These are phyloP conservation scores for Amblyopsis rosae DNA, from an alignment of 2,113 vertebrate genomes.

Conservation along the genomic window DNA sequence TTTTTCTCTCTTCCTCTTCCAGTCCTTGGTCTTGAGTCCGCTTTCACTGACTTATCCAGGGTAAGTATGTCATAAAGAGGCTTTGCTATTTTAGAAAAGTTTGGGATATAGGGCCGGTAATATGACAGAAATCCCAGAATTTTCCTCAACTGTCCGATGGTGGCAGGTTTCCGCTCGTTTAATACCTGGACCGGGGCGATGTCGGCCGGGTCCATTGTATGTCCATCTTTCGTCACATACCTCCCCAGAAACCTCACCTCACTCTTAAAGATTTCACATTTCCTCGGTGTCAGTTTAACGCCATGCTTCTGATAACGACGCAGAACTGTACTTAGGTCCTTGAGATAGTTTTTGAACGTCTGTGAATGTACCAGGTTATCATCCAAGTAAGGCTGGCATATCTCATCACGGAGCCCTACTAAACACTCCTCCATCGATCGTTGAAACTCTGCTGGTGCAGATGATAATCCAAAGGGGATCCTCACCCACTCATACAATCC, in stretches of 20 bases:
- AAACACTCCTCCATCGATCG: conserved; percentile 27
- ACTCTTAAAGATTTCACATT: conserved; percentile 31
- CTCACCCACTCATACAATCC: no score
- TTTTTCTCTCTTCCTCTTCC: not conserved
- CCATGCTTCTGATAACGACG: conserved; percentile 19
- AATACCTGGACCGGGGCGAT: not conserved
- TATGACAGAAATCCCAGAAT: no score
- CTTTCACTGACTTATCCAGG: not conserved
- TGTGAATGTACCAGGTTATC: conserved; percentile 26
- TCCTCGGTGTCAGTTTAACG: conserved; percentile 16
- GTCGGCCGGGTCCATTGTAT: conserved; percentile 9
- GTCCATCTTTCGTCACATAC: conserved; percentile 9
- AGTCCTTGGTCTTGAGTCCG: not conserved
- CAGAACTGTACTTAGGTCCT: conserved; percentile 12
- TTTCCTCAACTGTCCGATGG: no score
- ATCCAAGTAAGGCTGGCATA: conserved; percentile 22
- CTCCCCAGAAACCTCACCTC: conserved; percentile 23
- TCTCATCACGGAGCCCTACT: conserved; percentile 8
- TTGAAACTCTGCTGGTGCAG: conserved; percentile 18
- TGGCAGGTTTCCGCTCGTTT: conserved; percentile 8
- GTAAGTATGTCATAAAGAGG: conserved; percentile 17
- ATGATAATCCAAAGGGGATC: conserved; percentile 11
- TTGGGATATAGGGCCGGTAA: no score
- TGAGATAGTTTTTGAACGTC: conserved; percentile 23
- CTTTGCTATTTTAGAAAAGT: conserved; percentile 2